Percentiles rank a stretch among this genome's conserved stretches.
Evolutionary conservation across 1,140 invertebrate genomes (phyloP).

Genomic region (Neomicropteryx cornuta): DNA sequence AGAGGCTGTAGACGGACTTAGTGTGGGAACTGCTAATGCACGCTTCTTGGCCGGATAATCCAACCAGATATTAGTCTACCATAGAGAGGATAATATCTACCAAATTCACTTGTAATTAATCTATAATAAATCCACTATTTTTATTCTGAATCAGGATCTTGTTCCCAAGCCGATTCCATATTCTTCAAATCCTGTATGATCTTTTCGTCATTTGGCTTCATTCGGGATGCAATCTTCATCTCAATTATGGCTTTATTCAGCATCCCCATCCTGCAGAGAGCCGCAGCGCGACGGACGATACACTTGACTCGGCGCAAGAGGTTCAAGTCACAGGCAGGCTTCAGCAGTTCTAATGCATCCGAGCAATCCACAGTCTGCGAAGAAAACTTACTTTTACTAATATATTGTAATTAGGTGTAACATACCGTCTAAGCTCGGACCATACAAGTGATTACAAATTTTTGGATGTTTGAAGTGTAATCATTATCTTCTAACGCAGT

Average conservation of each 20-base stretch:
- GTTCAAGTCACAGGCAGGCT: conserved; percentile 59
- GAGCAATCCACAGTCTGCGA: conserved; percentile 38
- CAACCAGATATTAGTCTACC: no score
- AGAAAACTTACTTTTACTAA: conserved; percentile 7
- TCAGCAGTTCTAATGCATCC: conserved; percentile 59
- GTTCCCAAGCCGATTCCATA: conserved; percentile 40
- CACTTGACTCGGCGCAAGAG: conserved; percentile 55
- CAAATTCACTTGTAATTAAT: no score
- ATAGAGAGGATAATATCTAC: no score
- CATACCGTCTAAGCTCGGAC: no score
- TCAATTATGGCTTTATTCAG: conserved; percentile 62
- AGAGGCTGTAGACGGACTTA: no score
- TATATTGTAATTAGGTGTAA: no score
- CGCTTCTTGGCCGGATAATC: no score
- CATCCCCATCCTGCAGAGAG: conserved; percentile 58
- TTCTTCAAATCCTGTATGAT: conserved; percentile 34
- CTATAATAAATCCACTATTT: background rate
- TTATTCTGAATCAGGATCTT: conserved; percentile 30
- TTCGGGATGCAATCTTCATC: conserved; percentile 56
- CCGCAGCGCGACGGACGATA: conserved; percentile 57
- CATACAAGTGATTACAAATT: no score
- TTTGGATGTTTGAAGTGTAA: no score
- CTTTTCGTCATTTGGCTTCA: conserved; percentile 37
- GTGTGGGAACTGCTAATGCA: no score
- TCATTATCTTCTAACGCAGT: no score